These are phyloP conservation scores for Australoheros scitulus DNA, from an alignment of 2,113 vertebrate genomes.

Conservation along the genomic window DNA sequence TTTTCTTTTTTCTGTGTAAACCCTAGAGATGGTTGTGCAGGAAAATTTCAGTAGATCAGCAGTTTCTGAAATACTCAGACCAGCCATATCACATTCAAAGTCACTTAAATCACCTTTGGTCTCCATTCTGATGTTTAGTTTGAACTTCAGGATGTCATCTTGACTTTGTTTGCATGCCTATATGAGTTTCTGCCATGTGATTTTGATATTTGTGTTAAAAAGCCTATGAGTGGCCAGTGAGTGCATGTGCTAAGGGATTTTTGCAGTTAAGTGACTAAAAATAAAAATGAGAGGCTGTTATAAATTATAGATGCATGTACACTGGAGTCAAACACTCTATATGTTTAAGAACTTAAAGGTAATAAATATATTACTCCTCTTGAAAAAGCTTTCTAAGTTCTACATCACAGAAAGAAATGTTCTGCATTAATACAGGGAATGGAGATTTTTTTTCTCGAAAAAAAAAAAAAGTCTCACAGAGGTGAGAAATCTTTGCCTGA, in stretches of 20 bases:
- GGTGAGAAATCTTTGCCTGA: constrained; percentile 6
- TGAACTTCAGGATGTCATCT: background rate
- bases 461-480: background rate
- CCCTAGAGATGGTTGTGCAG: too few species aligned
- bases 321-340: background rate
- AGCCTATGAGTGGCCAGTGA: background rate
- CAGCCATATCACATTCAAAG: background rate
- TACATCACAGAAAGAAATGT: background rate
- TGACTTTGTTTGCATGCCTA: background rate
- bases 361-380: background rate
- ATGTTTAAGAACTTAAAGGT: background rate
- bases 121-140: background rate
- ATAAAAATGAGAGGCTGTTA: too few species aligned
- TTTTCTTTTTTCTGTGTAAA: too few species aligned
- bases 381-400: background rate
- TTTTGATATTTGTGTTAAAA: background rate
- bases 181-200: background rate
- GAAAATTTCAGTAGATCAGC: background rate
- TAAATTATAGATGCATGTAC: background rate
- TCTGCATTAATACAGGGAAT: background rate
- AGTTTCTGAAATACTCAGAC: background rate
- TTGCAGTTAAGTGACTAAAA: background rate
- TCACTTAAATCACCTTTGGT: background rate
- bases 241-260: background rate
- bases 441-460: background rate